These are phyloP conservation scores for Lepus americanus DNA, from an alignment of 2,113 vertebrate species.

Conservation along the genomic window DNA sequence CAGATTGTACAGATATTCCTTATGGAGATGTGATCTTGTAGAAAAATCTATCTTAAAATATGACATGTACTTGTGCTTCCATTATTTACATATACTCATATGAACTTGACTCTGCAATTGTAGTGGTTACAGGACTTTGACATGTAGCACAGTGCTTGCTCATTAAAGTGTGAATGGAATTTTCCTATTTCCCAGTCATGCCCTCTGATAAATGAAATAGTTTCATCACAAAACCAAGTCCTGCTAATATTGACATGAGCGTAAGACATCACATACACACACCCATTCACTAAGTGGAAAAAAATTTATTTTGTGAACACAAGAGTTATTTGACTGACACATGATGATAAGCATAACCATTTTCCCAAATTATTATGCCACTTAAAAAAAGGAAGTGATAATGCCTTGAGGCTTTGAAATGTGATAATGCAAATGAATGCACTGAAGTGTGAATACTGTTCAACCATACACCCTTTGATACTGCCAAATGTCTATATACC, in stretches of 20 bases:
- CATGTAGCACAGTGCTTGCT: constrained; percentile 85
- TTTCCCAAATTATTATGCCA: constrained; percentile 87
- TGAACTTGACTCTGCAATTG: constrained; percentile 77
- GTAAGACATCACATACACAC: constrained; percentile 81
- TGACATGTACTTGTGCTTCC: not conserved
- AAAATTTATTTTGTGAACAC: constrained; percentile 86
- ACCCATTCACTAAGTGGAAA: constrained; percentile 83
- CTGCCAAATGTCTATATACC: constrained; percentile 68
- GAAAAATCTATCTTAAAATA: constrained; percentile 33
- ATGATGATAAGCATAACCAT: constrained; percentile 87
- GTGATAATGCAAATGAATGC: constrained; percentile 85
- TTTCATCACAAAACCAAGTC: constrained; percentile 83
- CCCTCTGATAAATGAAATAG: constrained; percentile 84
- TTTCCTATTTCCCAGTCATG: constrained; percentile 82
- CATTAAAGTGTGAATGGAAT: constrained; percentile 85
- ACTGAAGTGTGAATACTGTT: constrained; percentile 82
- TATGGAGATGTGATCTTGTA: constrained; percentile 55
- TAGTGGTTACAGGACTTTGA: constrained; percentile 76
- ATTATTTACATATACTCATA: constrained; percentile 64
- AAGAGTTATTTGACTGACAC: constrained; percentile 87
- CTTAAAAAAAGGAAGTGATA: constrained; percentile 88
- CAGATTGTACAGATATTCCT: constrained; percentile 72
- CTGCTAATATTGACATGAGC: constrained; percentile 84
- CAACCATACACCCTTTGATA: constrained; percentile 73
- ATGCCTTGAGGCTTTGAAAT: constrained; percentile 87